phyloP scores from a whole-genome alignment of 2,888 invertebrate genomes.

The Palloptera scutellata region DNA sequence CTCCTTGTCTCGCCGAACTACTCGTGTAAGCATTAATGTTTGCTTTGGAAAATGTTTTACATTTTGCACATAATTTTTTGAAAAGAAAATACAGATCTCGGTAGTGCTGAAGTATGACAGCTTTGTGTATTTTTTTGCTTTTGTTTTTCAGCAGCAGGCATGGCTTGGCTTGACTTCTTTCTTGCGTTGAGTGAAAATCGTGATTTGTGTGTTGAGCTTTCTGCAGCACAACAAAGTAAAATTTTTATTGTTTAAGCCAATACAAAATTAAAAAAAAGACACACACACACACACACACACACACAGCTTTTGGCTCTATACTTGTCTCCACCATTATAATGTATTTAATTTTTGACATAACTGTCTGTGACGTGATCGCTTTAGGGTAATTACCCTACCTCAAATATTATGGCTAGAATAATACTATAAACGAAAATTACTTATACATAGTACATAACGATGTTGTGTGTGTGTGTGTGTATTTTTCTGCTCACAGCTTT shows the following conservation, averaged over 20 bases:
- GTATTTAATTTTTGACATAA: constrained; percentile 37
- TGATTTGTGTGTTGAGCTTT: constrained; percentile 25
- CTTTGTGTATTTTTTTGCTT: constrained; percentile 4
- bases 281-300: not conserved
- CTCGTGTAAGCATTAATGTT: no score
- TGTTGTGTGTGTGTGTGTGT: not conserved
- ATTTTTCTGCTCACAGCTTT: constrained; percentile 21
- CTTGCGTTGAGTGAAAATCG: constrained; percentile 33
- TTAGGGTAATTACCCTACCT: constrained; percentile 37
- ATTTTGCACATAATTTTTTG: no score
- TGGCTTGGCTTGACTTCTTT: constrained; percentile 23
- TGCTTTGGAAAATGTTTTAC: no score
- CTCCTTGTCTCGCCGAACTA: no score
- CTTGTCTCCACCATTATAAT: constrained; percentile 4
- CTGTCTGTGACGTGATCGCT: constrained; percentile 60
- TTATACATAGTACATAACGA: constrained; percentile 16
- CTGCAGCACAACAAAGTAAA: constrained; percentile 17
- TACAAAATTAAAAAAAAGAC: not conserved
- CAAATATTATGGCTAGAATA: not conserved
- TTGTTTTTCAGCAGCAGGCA: constrained; percentile 18
- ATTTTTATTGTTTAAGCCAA: constrained; percentile 23
- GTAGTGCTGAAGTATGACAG: not conserved
- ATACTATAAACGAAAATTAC: constrained; percentile 25
- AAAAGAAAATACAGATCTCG: no score
- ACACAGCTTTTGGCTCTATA: not conserved